phyloP scores from a whole-genome alignment of 1,140 invertebrate genomes.

The Batillaria attramentaria region DNA sequence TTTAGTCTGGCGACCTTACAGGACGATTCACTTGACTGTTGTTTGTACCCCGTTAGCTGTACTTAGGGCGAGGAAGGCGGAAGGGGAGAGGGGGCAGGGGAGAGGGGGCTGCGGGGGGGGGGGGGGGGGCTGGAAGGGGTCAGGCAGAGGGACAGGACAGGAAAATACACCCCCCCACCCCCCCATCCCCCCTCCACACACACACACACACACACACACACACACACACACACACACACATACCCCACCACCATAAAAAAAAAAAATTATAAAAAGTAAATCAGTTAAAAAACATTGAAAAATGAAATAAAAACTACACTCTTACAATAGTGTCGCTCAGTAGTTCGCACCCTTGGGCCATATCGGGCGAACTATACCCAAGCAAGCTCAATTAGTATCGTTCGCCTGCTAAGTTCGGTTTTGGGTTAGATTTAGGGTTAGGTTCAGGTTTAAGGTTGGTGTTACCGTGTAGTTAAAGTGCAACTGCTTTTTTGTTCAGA shows the following conservation, averaged over 20 bases:
- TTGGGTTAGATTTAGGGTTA: too few relatives aligned
- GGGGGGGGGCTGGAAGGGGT: neutral
- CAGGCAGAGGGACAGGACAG: neutral
- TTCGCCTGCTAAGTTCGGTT: too few relatives aligned
- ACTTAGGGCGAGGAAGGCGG: neutral
- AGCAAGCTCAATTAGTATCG: neutral
- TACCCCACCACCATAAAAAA: neutral
- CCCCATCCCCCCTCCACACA: neutral
- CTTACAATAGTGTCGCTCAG: neutral
- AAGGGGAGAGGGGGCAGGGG: neutral
- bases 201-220: constrained; percentile 3
- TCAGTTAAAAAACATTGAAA: neutral
- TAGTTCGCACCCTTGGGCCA: neutral
- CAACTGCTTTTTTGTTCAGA: too few relatives aligned
- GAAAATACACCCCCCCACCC: neutral
- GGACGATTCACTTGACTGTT: neutral
- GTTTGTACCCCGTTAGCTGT: neutral
- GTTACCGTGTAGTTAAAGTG: too few relatives aligned
- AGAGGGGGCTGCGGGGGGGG: neutral
- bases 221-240: neutral
- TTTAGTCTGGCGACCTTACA: too few relatives aligned
- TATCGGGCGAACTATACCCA: neutral
- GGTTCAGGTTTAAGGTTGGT: too few relatives aligned
- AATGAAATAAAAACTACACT: neutral
- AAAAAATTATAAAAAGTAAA: neutral